Evolutionary conservation across 2,797 vertebrate species (phyloP), one percentile per base, ranked within the genome.

Genomic region (Alauda arvensis): DNA sequence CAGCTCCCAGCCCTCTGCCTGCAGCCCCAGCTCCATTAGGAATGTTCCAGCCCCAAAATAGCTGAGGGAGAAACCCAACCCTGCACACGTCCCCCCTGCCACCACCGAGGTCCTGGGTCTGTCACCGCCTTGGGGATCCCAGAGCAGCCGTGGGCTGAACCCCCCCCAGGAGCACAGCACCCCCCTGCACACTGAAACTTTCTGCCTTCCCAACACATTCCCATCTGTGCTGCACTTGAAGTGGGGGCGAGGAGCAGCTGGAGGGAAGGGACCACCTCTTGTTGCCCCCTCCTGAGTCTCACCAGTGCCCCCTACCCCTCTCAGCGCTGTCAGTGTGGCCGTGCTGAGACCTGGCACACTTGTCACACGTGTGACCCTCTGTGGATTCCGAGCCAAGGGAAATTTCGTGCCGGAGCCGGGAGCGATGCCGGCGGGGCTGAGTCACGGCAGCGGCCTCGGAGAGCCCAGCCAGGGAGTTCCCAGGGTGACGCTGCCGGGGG

Each of bases 31-130:
- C 79, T 67, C 68, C 16, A 42, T 43, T 15, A 43, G 31, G 88
- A 56, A 83, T 92, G 90, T 87, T 94, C 91, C 95, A 80, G 85
- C 77, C 37, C 46, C 28, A 33, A 94, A 94, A 94, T 94, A 93
- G 90, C 92, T 3, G 6, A 79, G 68, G 77, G 57, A 87, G 92
- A 83, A 94, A 94, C 88, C 37, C 88, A 87, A 92, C 83, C 87
- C 80, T 7, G 28, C 0, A 18, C 93, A 91, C 85, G 75, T 93
- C 81, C 34, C 43, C 61, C 76, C 62, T 5, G 28, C 76, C 18
- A 12, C 62, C 8, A 3, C 77, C 5, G 1, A 4, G 0, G 20
- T 33, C 70, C 65, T 8, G 76, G 62, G 57, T 51, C 71, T 26
- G 14, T 48, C 87, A 53, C 82, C 12, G 24, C 84, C 62, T 16